phyloP scores from a whole-genome alignment of 2,113 vertebrate genomes.

The Pterocles burchelli region DNA sequence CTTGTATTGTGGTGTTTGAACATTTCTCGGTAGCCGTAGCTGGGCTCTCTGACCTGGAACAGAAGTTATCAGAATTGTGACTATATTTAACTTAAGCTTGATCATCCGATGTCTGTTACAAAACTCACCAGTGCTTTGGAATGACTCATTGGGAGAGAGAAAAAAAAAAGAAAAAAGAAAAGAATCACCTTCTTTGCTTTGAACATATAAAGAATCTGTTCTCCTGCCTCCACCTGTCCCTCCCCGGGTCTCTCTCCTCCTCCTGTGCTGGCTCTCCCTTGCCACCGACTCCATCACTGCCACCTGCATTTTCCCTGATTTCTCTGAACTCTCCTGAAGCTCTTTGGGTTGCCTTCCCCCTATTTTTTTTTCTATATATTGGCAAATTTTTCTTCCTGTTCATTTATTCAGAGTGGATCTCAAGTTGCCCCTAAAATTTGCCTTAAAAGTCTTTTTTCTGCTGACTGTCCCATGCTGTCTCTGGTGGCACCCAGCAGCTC shows the following conservation, averaged over 20 bases:
- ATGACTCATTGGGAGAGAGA: neutral
- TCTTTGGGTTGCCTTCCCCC: neutral
- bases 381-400: neutral
- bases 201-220: neutral
- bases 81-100: neutral
- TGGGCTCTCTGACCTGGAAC: neutral
- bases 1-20: neutral
- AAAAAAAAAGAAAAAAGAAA: neutral
- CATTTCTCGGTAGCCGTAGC: neutral
- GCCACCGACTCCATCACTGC: neutral
- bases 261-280: neutral
- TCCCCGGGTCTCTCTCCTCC: neutral
- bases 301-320: neutral
- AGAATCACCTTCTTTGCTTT: neutral
- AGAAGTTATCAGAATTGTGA: neutral
- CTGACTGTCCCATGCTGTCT: neutral
- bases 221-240: neutral
- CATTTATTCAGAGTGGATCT: neutral
- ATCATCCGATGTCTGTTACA: neutral
- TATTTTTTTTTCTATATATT: neutral
- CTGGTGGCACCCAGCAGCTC: fast-evolving
- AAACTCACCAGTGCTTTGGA: neutral
- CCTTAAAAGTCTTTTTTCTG: neutral
- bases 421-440: neutral
- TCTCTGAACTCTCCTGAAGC: neutral